Evolutionary conservation across 2,113 vertebrate species (phyloP), one percentile per base, ranked within the genome.

Genomic region (Mus spicilegus): DNA sequence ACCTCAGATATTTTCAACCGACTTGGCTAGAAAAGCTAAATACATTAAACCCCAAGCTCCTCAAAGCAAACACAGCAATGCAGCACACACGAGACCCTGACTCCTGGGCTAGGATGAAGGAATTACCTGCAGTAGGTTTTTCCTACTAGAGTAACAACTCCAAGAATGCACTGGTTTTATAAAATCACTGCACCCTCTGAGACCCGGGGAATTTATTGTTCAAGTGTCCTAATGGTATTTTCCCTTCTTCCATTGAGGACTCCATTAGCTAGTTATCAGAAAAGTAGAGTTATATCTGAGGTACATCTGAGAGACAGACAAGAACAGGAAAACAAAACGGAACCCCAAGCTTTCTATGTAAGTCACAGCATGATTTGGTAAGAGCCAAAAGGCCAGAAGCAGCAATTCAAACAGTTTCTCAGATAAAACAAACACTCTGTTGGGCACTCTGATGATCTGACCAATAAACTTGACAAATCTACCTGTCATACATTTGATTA

Each of bases 131-230:
- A 81, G 39, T 0, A 89, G 16, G 22, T 69, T 94, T 93, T 94
- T 69, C 54, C 85, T 88, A 33, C 20, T 36, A 84, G 36, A 49
- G 30, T 94, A 92, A 86, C n/a, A 91, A 94, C 69, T 87, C 67
- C 87, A 14, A 92, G 65, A 75, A 88, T 1, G 39, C 24, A 19
- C 51, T 72, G 42, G 26, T 56, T 95, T 61, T 42, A 69, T 46
- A 95, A 91, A 87, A 92, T 46, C 78, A 87, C 58, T 58, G 1
- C 28, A 76, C 39, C 51, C 4, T 54, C 14, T 30, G 30, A 91
- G 69, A 92, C n/a, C n/a, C 24, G 19, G 54, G 56, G 36, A 73
- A 90, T 61, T 36, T 69, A 69, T 4, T 36, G 73, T 65, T 87
- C 22, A 75, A 67, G 42, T 70, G 19, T 65, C 87, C 26, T 26